Evolutionary conservation across 1,140 invertebrate species (phyloP).

Genomic region (Bursaphelenchus mucronatus): DNA sequence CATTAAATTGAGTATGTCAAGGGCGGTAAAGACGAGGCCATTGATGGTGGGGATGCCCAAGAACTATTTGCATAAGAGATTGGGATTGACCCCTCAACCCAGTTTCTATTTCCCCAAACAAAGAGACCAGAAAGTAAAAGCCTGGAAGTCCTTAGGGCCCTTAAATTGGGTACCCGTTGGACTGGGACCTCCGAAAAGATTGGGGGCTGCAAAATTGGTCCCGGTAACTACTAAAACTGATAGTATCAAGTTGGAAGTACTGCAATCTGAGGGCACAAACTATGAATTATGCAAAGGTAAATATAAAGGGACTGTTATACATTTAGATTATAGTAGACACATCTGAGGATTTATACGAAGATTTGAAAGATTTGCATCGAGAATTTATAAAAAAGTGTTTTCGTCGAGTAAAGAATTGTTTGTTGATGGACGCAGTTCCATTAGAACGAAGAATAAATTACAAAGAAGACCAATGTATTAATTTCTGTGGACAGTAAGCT

Average conservation of each 20-base stretch:
- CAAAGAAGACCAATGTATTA: conserved; percentile 20
- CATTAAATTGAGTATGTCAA: conserved; percentile 21
- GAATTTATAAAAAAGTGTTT: conserved; percentile 15
- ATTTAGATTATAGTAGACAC: conserved; percentile 15
- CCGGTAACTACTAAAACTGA: conserved; percentile 10
- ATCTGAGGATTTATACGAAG: conserved; percentile 17
- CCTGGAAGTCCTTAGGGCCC: conserved; percentile 14
- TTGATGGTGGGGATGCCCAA: neutral
- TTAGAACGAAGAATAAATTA: conserved; percentile 23
- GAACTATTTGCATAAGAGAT: neutral
- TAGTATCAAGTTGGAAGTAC: conserved; percentile 9
- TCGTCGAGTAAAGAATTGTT: conserved; percentile 19
- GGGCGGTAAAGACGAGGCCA: neutral
- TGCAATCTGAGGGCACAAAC: conserved; percentile 17
- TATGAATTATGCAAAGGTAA: conserved; percentile 20
- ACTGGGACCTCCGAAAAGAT: conserved; percentile 16
- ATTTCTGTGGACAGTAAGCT: conserved; percentile 31
- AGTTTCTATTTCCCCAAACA: conserved; percentile 7
- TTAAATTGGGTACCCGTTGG: conserved; percentile 20
- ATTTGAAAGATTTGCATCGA: conserved; percentile 22
- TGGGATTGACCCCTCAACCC: neutral
- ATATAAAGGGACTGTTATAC: neutral
- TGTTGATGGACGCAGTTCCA: conserved; percentile 23
- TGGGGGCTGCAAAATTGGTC: conserved; percentile 22
- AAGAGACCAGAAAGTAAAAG: conserved; percentile 16